Evolutionary conservation across 2,888 invertebrate species (phyloP).

Genomic region (Embidobia sp.): DNA sequence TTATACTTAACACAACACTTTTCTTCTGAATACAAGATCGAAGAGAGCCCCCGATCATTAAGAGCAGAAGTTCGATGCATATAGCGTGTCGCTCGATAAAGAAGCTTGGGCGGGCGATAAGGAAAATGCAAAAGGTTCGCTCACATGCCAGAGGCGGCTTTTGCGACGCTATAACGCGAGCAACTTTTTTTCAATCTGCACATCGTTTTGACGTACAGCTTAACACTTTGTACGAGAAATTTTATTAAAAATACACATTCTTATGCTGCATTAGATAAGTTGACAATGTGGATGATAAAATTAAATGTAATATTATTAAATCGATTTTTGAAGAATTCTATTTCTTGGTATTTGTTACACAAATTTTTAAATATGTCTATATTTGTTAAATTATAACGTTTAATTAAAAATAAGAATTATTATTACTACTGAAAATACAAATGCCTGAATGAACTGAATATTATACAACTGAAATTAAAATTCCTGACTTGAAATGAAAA

Average conservation of each 20-base stretch:
- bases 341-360: no score
- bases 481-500: no score
- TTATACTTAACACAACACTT: conserved; percentile 20
- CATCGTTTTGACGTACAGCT: background rate
- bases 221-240: background rate
- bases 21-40: conserved; percentile 29
- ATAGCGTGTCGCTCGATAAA: conserved; percentile 51
- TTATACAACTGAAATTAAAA: no score
- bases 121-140: conserved; percentile 51
- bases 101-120: conserved; percentile 46
- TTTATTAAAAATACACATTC: background rate
- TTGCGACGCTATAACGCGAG: conserved; percentile 17
- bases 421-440: no score
- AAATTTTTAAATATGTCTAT: no score
- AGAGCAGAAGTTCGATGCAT: conserved; percentile 42
- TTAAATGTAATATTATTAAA: no score
- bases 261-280: no score
- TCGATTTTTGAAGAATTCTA: no score
- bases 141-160: conserved; percentile 19
- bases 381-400: no score
- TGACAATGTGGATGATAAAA: no score
- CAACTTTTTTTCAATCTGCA: conserved; percentile 21
- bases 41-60: conserved; percentile 33
- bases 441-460: no score
- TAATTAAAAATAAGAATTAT: no score